Evolutionary conservation across 1,140 invertebrate species (phyloP).

Genomic region (Cyphomyrmex costatus): DNA sequence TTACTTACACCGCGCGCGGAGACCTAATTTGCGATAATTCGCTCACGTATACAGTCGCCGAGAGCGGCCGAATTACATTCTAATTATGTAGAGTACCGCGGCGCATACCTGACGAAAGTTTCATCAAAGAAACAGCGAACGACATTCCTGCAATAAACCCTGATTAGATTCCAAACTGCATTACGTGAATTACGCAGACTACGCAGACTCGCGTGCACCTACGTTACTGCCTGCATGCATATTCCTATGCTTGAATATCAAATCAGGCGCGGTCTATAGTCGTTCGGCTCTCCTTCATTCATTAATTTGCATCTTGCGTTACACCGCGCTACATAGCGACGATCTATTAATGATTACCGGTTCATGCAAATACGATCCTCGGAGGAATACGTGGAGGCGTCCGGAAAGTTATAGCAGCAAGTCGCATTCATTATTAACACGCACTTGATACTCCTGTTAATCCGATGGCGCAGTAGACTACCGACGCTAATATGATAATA

Average conservation of each 20-base stretch:
- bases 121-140: slow-evolving; percentile 61
- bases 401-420: slow-evolving; percentile 51
- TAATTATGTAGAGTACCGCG: slow-evolving; percentile 60
- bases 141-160: slow-evolving; percentile 54
- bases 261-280: slow-evolving; percentile 50
- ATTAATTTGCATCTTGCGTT: slow-evolving; percentile 63
- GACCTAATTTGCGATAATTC: slow-evolving; percentile 61
- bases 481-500: slow-evolving; percentile 14
- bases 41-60: slow-evolving; percentile 17
- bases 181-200: slow-evolving; percentile 46
- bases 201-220: slow-evolving; percentile 9
- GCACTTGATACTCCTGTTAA: slow-evolving; percentile 39
- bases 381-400: slow-evolving; percentile 37
- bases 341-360: slow-evolving; percentile 62
- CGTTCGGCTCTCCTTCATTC: slow-evolving; percentile 54
- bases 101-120: slow-evolving; percentile 62
- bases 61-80: slow-evolving; percentile 50
- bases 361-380: slow-evolving; percentile 53
- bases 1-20: slow-evolving; percentile 37
- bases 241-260: slow-evolving; percentile 51
- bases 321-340: slow-evolving; percentile 50
- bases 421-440: slow-evolving; percentile 55
- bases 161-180: slow-evolving; percentile 63
- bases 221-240: slow-evolving; percentile 39
- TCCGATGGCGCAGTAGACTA: slow-evolving; percentile 4